Percentiles rank a stretch among this genome's conserved stretches.
Evolutionary conservation across 2,113 vertebrate genomes (phyloP).

Genomic region (Galeopterus variegatus): DNA sequence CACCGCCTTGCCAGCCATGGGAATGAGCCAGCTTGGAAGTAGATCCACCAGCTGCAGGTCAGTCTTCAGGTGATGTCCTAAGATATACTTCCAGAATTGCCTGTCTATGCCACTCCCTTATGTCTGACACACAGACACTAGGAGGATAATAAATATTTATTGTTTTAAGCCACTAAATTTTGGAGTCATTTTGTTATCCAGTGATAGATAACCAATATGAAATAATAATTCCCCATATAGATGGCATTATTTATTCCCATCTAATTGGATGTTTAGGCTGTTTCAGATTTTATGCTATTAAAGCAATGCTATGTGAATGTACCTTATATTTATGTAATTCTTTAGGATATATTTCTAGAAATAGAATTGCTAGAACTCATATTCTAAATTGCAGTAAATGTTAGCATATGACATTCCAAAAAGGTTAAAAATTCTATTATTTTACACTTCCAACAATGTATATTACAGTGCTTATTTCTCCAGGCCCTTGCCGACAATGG

Average conservation of each 20-base stretch:
- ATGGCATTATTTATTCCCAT: not conserved
- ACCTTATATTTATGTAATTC: not conserved
- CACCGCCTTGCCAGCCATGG: not conserved
- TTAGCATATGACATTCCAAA: constrained; percentile 3
- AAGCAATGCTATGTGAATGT: not conserved
- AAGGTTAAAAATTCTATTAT: constrained; percentile 38
- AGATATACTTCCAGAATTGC: not conserved
- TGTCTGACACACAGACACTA: not conserved
- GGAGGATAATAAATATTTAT: not conserved
- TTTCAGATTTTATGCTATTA: constrained; percentile 37
- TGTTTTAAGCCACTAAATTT: not conserved
- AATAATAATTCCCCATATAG: not conserved
- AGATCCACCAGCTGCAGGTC: not conserved
- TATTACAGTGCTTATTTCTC: not conserved
- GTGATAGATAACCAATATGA: not conserved
- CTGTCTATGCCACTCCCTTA: not conserved
- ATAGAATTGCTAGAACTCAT: constrained; percentile 39
- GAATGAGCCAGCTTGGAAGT: not conserved
- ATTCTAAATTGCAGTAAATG: constrained; percentile 42
- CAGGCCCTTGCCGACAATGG: not conserved
- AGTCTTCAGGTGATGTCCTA: not conserved
- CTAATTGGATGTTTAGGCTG: not conserved
- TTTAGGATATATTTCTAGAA: constrained; percentile 64
- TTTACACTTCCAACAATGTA: not conserved
- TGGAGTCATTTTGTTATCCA: not conserved